These are phyloP conservation scores for Zosterops pallidus DNA, from an alignment of 2,113 vertebrate genomes.

Conservation along the genomic window DNA sequence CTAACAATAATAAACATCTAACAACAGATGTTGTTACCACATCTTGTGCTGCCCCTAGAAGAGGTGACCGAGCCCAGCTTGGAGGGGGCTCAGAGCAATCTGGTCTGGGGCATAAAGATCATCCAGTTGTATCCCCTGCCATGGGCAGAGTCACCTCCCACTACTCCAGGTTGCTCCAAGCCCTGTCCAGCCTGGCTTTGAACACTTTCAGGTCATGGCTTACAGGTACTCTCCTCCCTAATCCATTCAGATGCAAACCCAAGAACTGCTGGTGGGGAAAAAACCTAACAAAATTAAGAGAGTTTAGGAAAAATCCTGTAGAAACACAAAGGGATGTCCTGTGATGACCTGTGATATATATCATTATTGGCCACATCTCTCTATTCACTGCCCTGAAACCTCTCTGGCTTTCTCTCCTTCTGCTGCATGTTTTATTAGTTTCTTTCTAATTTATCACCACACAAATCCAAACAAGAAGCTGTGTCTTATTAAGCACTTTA, in stretches of 20 bases:
- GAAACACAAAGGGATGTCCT: neutral
- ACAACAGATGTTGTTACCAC: neutral
- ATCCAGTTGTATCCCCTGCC: neutral
- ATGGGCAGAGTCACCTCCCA: neutral
- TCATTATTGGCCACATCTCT: neutral
- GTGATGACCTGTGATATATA: neutral
- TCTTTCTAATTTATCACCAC: neutral
- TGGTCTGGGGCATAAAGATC: neutral
- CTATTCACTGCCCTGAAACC: neutral
- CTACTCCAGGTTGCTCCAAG: neutral
- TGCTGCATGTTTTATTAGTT: neutral
- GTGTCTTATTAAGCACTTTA: neutral
- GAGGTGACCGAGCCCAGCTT: neutral
- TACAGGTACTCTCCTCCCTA: neutral
- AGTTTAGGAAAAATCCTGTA: neutral
- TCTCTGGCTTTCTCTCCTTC: neutral
- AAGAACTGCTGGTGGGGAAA: neutral
- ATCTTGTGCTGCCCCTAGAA: neutral
- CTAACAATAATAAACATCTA: neutral
- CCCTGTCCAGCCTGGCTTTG: neutral
- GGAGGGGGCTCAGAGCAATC: neutral
- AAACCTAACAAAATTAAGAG: neutral
- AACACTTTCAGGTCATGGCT: too few species aligned
- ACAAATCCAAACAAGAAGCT: neutral
- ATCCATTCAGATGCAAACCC: neutral